Evolutionary conservation across 2,797 vertebrate species (phyloP), one percentile per base, ranked within the genome.

Genomic region (Spea hammondii): DNA sequence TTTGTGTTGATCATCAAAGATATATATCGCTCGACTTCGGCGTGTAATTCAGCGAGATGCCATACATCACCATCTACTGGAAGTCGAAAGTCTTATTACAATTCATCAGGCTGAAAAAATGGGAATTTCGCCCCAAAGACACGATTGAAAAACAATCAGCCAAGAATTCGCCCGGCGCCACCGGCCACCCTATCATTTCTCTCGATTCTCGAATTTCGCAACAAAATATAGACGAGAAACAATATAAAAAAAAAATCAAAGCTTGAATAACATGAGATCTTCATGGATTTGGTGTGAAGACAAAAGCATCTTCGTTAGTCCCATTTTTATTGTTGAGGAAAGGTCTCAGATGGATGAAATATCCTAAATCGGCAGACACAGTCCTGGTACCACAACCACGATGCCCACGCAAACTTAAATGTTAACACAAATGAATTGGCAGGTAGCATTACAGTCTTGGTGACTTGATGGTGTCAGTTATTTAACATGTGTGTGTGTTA

Each of bases 81-180:
- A 70, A 70, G n/a, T 70, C 5, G 17, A 44, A 70, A 70, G 59
- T 57, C 70, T 13, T 59, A 59, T 55, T 54, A 54, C 51, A 51
- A 55, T 55, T 54, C 17, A 54, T 70, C 50, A 70, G 8, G 10
- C 11, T 70, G 17, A 55, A 17, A 32, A 45, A 54, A 70, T 70
- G 69, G 32, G 32, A 70, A 44, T 44, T 54, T 70, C 55, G 14
- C 55, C 50, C 32, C 45, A 6, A 4, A 54, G 69, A 17, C 32
- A 55, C 46, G 70, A 72, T 72, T 57, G 70, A 59, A 72, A 32
- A 50, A 59, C 32, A 59, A 57, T 72, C 14, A 54, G 51, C 4
- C 5, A 5, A 70, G 50, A 62, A 62, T 62, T 14, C 32, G 59
- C 59, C 59, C 5, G 4, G 3, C 4, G 59, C 55, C n/a, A 32